Conservation (phyloP, 2,888 invertebrate species). For the Serripes groenlandicus region DNA sequence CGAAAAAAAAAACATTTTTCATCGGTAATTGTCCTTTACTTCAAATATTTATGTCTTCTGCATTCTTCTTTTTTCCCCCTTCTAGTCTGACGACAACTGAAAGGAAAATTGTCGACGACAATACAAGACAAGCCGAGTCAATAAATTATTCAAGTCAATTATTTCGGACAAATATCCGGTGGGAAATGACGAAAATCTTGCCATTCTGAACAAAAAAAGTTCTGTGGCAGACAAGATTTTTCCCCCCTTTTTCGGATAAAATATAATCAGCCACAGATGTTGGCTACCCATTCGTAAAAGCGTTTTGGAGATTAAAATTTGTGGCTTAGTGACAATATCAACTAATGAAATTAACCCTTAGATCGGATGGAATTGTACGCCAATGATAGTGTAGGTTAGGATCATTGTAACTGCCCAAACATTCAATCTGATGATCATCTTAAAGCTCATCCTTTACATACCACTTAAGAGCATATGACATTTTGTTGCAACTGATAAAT, state of each 20-base stretch:
- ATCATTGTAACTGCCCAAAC: no score
- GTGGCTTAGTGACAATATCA: constrained; percentile 19
- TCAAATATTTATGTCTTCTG: constrained; percentile 30
- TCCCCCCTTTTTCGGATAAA: not conserved
- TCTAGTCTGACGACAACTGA: constrained; percentile 12
- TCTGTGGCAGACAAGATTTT: constrained; percentile 17
- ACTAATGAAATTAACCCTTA: constrained; percentile 3
- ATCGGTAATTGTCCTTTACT: constrained; percentile 30
- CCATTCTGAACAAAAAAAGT: constrained; percentile 26
- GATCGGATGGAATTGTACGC: no score
- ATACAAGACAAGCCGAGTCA: constrained; percentile 24
- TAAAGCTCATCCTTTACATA: no score
- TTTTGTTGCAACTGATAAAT: no score
- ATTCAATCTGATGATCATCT: no score
- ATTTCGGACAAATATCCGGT: constrained; percentile 38
- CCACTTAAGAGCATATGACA: no score
- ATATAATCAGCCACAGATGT: constrained; percentile 25
- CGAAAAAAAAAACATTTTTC: constrained; percentile 25
- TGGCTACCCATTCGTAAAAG: constrained; percentile 2
- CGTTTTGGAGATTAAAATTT: not conserved
- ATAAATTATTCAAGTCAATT: constrained; percentile 41
- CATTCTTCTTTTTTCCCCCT: constrained; percentile 22
- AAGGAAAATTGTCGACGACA: constrained; percentile 25
- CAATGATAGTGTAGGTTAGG: no score
- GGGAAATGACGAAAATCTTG: constrained; percentile 33